Evolutionary conservation across 2,113 vertebrate genomes (phyloP).

Genomic region (Sakesphorus luctuosus): DNA sequence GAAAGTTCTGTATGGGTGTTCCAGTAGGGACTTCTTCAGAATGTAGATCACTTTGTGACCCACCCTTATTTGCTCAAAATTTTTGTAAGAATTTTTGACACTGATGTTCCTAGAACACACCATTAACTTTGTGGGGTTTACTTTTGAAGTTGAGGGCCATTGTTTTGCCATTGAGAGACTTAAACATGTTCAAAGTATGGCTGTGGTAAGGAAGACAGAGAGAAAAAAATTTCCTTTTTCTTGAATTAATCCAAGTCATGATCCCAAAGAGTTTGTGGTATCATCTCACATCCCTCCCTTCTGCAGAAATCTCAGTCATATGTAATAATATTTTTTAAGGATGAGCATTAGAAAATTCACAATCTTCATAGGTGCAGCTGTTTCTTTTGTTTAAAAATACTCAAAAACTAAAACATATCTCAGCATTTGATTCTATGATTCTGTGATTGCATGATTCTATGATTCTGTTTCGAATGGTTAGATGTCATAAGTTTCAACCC

Average conservation of each 20-base stretch:
- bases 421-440: not conserved
- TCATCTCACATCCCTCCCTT: not conserved
- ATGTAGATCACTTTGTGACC: not conserved
- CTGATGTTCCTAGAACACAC: not conserved
- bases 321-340: not conserved
- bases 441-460: too few relatives aligned
- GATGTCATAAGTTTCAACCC: not conserved
- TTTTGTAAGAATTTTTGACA: not conserved
- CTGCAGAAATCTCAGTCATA: not conserved
- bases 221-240: not conserved
- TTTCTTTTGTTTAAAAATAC: not conserved
- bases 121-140: not conserved
- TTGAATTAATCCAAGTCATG: not conserved
- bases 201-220: not conserved
- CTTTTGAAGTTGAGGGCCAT: not conserved
- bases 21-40: not conserved
- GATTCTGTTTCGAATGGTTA: not conserved
- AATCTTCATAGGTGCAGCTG: not conserved
- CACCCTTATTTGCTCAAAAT: not conserved
- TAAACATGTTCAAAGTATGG: not conserved
- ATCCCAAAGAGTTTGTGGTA: not conserved
- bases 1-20: accelerated
- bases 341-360: not conserved
- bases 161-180: not conserved
- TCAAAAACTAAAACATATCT: not conserved